Evolutionary conservation across 1,140 invertebrate species (phyloP).

Genomic region (Zaprionus vittiger): DNA sequence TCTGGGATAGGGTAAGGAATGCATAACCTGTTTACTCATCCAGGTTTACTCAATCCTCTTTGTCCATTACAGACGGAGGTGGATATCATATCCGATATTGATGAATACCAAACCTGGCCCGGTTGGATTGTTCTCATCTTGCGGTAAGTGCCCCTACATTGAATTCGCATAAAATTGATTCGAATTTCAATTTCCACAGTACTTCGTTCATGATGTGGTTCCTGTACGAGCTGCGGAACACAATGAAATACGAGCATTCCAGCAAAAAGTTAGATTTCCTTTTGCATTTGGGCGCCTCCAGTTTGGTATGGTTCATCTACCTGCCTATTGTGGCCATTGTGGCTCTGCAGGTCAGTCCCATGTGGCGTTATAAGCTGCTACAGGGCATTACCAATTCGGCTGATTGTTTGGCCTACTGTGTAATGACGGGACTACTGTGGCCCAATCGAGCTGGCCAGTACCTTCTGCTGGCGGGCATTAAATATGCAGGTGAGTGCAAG

Average conservation of each 20-base stretch:
- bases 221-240: constrained; percentile 94
- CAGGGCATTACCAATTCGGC: constrained; percentile 97
- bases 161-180: neutral
- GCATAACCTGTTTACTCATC: neutral
- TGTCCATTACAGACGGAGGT: constrained; percentile 92
- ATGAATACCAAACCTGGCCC: constrained; percentile 98
- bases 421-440: constrained; percentile 97
- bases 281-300: constrained; percentile 98
- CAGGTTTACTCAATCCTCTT: neutral
- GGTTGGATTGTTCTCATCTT: constrained; percentile 95
- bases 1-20: constrained; percentile 95
- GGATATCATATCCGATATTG: constrained; percentile 97
- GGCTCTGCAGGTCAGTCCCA: constrained; percentile 94
- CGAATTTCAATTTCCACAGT: constrained; percentile 85
- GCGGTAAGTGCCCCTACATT: constrained; percentile 50
- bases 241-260: constrained; percentile 96
- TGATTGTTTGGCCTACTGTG: constrained; percentile 96
- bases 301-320: constrained; percentile 99
- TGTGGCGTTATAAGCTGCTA: constrained; percentile 98
- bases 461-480: constrained; percentile 90
- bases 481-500: constrained; percentile 85
- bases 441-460: constrained; percentile 96
- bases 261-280: constrained; percentile 96
- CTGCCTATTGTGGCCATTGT: constrained; percentile 97
- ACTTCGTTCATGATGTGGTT: constrained; percentile 97